phyloP scores from a whole-genome alignment of 35 echinoderm and acorn worm genomes.

The Hemicentrotus pulcherrimus region DNA sequence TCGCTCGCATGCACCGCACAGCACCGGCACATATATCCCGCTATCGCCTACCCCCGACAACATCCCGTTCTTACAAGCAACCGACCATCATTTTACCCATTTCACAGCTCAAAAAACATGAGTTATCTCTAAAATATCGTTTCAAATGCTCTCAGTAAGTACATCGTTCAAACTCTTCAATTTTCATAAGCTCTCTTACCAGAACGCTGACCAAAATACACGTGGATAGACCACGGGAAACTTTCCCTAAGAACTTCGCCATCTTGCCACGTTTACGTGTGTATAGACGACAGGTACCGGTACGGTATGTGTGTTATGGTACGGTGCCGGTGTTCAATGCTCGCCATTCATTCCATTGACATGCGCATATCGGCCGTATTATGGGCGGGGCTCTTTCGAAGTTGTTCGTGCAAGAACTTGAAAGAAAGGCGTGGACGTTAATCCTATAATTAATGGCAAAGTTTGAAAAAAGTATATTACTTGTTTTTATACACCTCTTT shows the following conservation, averaged over 20 bases:
- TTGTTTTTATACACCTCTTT: too few relatives aligned
- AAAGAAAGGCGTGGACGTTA: too few relatives aligned
- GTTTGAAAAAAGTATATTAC: too few relatives aligned
- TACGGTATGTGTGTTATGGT: background rate
- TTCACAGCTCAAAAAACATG: background rate
- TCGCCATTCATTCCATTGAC: background rate
- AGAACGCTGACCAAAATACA: conserved; percentile 22
- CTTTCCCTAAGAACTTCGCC: conserved; percentile 4
- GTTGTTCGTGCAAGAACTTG: background rate
- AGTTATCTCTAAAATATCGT: background rate
- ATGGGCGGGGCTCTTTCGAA: background rate
- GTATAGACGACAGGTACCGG: background rate
- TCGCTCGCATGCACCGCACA: too few relatives aligned
- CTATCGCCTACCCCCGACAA: background rate
- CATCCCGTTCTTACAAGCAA: background rate
- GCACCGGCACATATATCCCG: too few relatives aligned
- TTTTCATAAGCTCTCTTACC: conserved; percentile 19
- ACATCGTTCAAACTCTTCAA: background rate
- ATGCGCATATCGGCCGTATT: background rate
- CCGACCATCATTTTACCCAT: background rate
- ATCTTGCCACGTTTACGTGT: conserved; percentile 35
- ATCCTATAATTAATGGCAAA: too few relatives aligned
- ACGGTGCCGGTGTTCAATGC: background rate
- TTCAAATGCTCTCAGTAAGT: background rate
- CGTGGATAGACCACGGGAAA: conserved; percentile 28